Percentiles rank a stretch among this genome's conserved stretches.
Conservation (phyloP, 2,113 vertebrate genomes). For the Calyptommatus sinebrachiatus region DNA sequence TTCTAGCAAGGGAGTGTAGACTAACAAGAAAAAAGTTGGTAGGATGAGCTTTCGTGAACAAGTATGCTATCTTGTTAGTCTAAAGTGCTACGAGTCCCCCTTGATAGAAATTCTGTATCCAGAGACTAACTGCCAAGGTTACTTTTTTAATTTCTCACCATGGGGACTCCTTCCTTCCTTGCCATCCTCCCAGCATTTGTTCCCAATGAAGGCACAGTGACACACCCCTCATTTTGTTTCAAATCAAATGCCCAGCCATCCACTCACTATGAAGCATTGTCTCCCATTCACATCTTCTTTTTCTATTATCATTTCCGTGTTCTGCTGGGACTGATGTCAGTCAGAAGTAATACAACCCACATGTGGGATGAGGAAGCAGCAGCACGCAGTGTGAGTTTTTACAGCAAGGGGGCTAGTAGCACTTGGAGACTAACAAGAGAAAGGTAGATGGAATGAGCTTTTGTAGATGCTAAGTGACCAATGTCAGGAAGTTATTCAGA, state of each 20-base stretch:
- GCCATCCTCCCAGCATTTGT: not conserved
- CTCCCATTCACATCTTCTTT: not conserved
- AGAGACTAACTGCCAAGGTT: too few relatives aligned
- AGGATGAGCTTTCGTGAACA: too few relatives aligned
- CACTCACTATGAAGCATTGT: not conserved
- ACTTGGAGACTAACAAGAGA: not conserved
- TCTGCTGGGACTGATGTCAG: not conserved
- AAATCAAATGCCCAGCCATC: not conserved
- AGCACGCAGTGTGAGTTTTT: too few relatives aligned
- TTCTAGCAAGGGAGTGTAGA: too few relatives aligned
- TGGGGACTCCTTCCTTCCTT: too few relatives aligned
- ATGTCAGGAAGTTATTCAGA: too few relatives aligned
- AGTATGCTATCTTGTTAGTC: too few relatives aligned
- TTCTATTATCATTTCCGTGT: slow-evolving; percentile 41
- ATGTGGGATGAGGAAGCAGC: not conserved
- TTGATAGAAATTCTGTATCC: too few relatives aligned
- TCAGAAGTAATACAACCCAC: not conserved
- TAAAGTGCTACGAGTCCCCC: too few relatives aligned
- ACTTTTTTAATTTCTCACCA: not conserved
- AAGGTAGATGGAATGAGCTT: not conserved
- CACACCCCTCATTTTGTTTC: not conserved
- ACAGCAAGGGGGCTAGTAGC: not conserved
- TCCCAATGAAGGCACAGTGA: too few relatives aligned
- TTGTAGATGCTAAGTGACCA: too few relatives aligned
- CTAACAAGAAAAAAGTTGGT: too few relatives aligned